Evolutionary conservation across 2,888 invertebrate genomes (phyloP).

Genomic region (Tachina fera): DNA sequence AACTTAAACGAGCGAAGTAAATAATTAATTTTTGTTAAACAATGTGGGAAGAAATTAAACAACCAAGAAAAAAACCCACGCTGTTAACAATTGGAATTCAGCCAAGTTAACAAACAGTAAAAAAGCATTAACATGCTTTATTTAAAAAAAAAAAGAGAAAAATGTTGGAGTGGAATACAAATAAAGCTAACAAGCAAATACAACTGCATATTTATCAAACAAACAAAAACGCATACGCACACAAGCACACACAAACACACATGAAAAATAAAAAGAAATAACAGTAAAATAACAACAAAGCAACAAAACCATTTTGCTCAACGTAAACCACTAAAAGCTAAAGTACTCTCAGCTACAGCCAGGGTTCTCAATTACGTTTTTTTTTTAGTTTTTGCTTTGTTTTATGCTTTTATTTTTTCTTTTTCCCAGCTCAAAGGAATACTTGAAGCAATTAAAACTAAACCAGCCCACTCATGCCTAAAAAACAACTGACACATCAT

Average conservation of each 20-base stretch:
- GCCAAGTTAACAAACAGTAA: conserved; percentile 66
- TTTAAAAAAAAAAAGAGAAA: conserved; percentile 28
- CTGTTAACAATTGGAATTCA: conserved; percentile 63
- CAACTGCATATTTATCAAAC: conserved; percentile 11
- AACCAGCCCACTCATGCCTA: background rate
- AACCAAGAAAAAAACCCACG: conserved; percentile 1
- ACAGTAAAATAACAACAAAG: conserved; percentile 11
- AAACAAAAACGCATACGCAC: background rate
- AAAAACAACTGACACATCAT: background rate
- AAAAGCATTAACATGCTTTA: conserved; percentile 24
- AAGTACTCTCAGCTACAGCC: conserved; percentile 38
- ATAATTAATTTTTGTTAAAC: conserved; percentile 67
- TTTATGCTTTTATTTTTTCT: no score
- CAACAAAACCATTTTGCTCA: conserved; percentile 18
- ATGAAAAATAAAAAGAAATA: background rate
- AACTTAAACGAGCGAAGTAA: conserved; percentile 44
- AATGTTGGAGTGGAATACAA: conserved; percentile 62
- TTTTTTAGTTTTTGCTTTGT: background rate
- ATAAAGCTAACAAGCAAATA: conserved; percentile 71
- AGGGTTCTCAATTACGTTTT: conserved; percentile 19
- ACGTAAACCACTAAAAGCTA: conserved; percentile 40
- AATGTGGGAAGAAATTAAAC: conserved; percentile 36
- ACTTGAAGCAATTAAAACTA: background rate
- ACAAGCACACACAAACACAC: background rate
- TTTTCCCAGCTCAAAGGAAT: background rate